These are phyloP conservation scores for Malthinus flaveolus DNA, from an alignment of 2,888 invertebrate genomes.

Conservation along the genomic window DNA sequence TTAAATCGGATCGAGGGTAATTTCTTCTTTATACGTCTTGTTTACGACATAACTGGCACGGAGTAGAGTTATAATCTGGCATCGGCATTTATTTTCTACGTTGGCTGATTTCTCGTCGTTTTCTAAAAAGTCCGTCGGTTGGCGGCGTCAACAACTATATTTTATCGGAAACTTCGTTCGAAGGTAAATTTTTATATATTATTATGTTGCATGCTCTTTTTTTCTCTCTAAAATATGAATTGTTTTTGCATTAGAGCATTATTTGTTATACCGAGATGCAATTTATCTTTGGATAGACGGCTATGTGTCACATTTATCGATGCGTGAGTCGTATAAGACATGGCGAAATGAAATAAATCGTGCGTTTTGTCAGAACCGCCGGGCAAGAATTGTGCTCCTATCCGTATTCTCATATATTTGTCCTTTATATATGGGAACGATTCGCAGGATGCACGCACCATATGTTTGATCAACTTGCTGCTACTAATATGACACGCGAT, in stretches of 20 bases:
- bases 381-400: slow-evolving; percentile 21
- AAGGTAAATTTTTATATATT: slow-evolving; percentile 5
- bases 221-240: not conserved
- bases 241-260: not conserved
- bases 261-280: slow-evolving; percentile 4
- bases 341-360: slow-evolving; percentile 43
- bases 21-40: slow-evolving; percentile 15
- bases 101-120: not conserved
- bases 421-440: slow-evolving; percentile 13
- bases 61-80: slow-evolving; percentile 3
- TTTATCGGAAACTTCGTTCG: not conserved
- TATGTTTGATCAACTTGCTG: slow-evolving; percentile 47
- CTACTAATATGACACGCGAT: slow-evolving; percentile 49
- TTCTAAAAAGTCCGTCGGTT: slow-evolving; percentile 3
- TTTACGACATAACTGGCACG: slow-evolving; percentile 10
- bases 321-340: slow-evolving; percentile 38
- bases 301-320: slow-evolving; percentile 29
- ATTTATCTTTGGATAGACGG: slow-evolving; percentile 10
- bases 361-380: slow-evolving; percentile 39
- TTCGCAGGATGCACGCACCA: slow-evolving; percentile 49
- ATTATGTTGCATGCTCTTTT: not conserved
- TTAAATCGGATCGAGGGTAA: slow-evolving; percentile 11
- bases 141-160: not conserved
- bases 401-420: not conserved
- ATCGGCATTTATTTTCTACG: slow-evolving; percentile 6